Evolutionary conservation across 53 echinoderm and acorn worm genomes (phyloP).

Genomic region (Stichopus horrens): DNA sequence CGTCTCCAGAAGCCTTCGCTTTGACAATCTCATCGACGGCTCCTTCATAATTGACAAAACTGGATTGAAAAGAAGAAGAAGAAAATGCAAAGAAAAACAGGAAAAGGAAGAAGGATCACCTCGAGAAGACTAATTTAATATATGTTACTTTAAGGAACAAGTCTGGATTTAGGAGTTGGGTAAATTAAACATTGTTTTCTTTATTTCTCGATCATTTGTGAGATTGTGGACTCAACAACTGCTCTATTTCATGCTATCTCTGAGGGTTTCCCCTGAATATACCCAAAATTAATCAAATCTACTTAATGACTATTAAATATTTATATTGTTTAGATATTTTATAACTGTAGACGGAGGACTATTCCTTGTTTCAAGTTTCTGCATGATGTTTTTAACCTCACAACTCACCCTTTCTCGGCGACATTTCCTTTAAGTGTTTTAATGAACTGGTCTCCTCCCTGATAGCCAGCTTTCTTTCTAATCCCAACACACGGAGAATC

Average conservation of each 20-base stretch:
- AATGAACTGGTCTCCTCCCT: slow-evolving; percentile 40
- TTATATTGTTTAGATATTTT: too few species aligned
- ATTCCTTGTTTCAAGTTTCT: too few species aligned
- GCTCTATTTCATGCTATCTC: too few species aligned
- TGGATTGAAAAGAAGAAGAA: background rate
- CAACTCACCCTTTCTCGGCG: slow-evolving; percentile 28
- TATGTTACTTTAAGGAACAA: too few species aligned
- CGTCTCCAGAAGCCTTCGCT: slow-evolving; percentile 31
- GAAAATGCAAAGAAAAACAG: background rate
- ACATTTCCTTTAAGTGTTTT: slow-evolving; percentile 26
- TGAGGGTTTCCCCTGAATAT: too few species aligned
- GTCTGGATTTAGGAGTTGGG: too few species aligned
- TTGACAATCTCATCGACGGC: slow-evolving; percentile 28
- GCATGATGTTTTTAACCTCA: background rate
- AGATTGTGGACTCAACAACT: too few species aligned
- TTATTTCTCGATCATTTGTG: too few species aligned
- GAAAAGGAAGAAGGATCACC: background rate
- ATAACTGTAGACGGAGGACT: too few species aligned
- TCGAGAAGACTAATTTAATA: background rate
- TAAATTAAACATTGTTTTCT: too few species aligned
- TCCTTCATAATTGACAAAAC: slow-evolving; percentile 33
- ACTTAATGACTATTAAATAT: too few species aligned
- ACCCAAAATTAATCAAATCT: too few species aligned
- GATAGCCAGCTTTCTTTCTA: slow-evolving; percentile 19
- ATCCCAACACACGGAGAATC: slow-evolving; percentile 51